Evolutionary conservation across 2,888 invertebrate species (phyloP).

Genomic region (Cryptosula pallasiana): DNA sequence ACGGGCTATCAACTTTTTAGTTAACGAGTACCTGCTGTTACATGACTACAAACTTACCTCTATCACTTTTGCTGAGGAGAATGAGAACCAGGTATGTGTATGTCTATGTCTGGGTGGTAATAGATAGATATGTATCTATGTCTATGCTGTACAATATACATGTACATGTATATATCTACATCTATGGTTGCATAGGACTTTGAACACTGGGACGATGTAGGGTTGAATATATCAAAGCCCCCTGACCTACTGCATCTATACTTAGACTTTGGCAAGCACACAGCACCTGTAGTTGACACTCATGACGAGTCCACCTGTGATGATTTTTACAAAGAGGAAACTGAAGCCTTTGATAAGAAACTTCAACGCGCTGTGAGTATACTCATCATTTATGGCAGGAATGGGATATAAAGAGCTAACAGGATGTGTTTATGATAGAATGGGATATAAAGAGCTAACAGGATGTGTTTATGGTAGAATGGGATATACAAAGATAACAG

Average conservation of each 20-base stretch:
- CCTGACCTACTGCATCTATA: slow-evolving; percentile 63
- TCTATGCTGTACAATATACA: neutral
- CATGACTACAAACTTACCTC: slow-evolving; percentile 79
- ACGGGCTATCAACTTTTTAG: slow-evolving; percentile 75
- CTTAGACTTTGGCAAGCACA: slow-evolving; percentile 49
- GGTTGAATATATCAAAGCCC: slow-evolving; percentile 76
- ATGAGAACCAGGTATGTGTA: slow-evolving; percentile 70
- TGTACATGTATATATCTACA: slow-evolving; percentile 22
- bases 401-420: no score
- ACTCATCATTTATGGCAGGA: no score
- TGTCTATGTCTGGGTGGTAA: neutral
- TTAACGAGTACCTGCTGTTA: slow-evolving; percentile 75
- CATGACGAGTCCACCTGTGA: slow-evolving; percentile 10
- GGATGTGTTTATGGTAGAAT: no score
- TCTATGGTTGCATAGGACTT: slow-evolving; percentile 63
- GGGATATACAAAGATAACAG: no score
- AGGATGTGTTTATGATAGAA: no score
- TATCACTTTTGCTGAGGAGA: slow-evolving; percentile 85
- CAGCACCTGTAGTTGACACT: slow-evolving; percentile 34
- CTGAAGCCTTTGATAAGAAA: neutral
- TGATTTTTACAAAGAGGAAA: slow-evolving; percentile 1
- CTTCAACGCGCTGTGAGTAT: neutral
- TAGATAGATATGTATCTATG: neutral
- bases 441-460: no score
- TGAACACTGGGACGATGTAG: slow-evolving; percentile 88